Percentiles rank a stretch among this genome's conserved stretches.
Evolutionary conservation across 2,113 vertebrate genomes (phyloP).

Genomic region (Cavia aperea): DNA sequence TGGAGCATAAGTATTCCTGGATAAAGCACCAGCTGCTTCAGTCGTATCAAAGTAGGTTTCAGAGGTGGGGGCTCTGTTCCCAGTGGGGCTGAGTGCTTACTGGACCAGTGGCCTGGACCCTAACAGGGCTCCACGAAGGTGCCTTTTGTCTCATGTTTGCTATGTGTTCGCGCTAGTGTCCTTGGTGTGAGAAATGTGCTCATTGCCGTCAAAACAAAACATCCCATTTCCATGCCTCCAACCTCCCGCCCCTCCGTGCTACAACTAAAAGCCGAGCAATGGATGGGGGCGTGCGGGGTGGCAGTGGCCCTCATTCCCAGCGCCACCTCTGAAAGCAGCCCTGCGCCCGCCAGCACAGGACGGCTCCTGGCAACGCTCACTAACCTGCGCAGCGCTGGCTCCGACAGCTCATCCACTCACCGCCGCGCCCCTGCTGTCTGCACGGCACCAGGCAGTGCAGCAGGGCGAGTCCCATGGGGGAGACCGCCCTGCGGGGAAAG

Average conservation of each 20-base stretch:
- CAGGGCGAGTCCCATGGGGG: not conserved
- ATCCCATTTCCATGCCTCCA: not conserved
- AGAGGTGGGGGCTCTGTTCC: not conserved
- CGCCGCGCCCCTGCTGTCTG: not conserved
- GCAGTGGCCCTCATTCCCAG: not conserved
- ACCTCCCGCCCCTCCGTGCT: not conserved
- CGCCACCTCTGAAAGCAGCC: rapidly evolving
- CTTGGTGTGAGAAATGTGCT: not conserved
- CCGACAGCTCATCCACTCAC: rapidly evolving
- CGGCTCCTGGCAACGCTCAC: not conserved
- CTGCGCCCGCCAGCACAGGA: not conserved
- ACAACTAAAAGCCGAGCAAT: not conserved
- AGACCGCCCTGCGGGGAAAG: not conserved
- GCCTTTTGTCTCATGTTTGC: constrained; percentile 33
- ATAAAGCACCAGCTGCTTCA: not conserved
- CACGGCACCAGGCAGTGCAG: not conserved
- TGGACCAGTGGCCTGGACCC: not conserved
- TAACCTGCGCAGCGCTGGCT: not conserved
- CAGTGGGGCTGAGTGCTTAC: not conserved
- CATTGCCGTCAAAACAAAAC: not conserved
- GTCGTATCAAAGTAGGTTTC: not conserved
- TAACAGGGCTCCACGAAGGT: not conserved
- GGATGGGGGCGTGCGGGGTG: not conserved
- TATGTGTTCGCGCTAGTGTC: not conserved
- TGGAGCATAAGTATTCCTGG: not conserved